phyloP scores from a whole-genome alignment of 2,797 vertebrate genomes.

The Poecilia velifera region DNA sequence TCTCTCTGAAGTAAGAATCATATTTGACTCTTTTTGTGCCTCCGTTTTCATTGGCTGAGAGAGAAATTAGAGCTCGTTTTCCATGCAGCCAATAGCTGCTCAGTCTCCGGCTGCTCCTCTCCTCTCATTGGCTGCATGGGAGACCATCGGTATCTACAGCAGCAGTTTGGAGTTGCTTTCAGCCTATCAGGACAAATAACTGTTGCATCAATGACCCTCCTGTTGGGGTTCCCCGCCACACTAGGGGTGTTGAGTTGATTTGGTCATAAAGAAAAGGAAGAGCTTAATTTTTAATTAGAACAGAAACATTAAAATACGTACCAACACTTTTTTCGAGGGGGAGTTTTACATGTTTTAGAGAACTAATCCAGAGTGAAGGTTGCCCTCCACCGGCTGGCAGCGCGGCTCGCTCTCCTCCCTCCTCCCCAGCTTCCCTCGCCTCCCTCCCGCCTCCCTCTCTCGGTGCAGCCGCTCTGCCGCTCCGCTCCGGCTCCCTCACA shows the following conservation, averaged over 20 bases:
- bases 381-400: constrained; percentile 67
- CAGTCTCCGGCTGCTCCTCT: neutral
- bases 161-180: constrained; percentile 24
- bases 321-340: neutral
- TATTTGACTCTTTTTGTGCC: neutral
- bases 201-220: constrained; percentile 57
- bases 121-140: constrained; percentile 44
- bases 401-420: constrained; percentile 25
- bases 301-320: neutral
- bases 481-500: constrained; percentile 55
- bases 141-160: constrained; percentile 16
- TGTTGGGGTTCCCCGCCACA: constrained; percentile 6
- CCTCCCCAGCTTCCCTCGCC: neutral
- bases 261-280: neutral
- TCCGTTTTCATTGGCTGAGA: constrained; percentile 12
- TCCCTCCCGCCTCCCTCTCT: constrained; percentile 14
- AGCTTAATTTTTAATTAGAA: neutral
- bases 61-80: constrained; percentile 27
- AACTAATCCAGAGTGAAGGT: constrained; percentile 30
- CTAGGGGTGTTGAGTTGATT: neutral
- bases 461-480: constrained; percentile 16
- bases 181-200: constrained; percentile 65
- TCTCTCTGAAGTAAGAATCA: neutral
- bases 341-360: neutral
- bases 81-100: constrained; percentile 14